A percentile compares a stretch with the other conserved stretches of the same genome.
Evolutionary conservation across 2,797 vertebrate genomes (phyloP).

Genomic region (Cryptoprocta ferox): DNA sequence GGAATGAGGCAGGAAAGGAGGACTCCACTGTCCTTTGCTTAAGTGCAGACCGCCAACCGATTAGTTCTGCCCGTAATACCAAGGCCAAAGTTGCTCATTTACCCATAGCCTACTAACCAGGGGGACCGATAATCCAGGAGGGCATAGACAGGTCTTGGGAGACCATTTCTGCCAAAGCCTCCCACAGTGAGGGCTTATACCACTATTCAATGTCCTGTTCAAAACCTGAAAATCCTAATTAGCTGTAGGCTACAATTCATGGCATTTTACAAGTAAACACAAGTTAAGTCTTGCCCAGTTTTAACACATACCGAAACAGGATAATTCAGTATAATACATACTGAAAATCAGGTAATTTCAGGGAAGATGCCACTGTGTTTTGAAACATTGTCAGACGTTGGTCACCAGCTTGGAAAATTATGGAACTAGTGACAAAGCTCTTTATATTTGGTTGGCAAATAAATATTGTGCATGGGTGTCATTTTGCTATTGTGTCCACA

Average conservation of each 20-base stretch:
- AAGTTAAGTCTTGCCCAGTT: not conserved
- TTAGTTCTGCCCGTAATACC: not conserved
- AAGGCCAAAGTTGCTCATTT: rapidly evolving
- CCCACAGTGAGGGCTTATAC: not conserved
- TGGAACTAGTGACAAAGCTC: not conserved
- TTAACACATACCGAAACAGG: not conserved
- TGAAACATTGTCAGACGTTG: not conserved
- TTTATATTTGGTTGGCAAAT: not conserved
- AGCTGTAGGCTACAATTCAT: not conserved
- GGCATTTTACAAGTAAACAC: not conserved
- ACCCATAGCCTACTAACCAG: not conserved
- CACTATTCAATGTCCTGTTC: not conserved
- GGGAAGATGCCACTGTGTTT: not conserved
- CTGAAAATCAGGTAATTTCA: not conserved
- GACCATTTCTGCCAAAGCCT: not conserved
- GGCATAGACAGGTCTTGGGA: not conserved
- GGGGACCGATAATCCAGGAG: not conserved
- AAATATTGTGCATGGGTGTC: not conserved
- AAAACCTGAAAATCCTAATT: not conserved
- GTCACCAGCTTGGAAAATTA: not conserved
- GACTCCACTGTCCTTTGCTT: not conserved
- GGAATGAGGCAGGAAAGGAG: not conserved
- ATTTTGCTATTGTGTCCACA: not conserved
- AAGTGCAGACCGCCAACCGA: not conserved
- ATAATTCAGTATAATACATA: no score